phyloP scores from a whole-genome alignment of 2,797 vertebrate species.

The Scolopax bukidnonensis region DNA sequence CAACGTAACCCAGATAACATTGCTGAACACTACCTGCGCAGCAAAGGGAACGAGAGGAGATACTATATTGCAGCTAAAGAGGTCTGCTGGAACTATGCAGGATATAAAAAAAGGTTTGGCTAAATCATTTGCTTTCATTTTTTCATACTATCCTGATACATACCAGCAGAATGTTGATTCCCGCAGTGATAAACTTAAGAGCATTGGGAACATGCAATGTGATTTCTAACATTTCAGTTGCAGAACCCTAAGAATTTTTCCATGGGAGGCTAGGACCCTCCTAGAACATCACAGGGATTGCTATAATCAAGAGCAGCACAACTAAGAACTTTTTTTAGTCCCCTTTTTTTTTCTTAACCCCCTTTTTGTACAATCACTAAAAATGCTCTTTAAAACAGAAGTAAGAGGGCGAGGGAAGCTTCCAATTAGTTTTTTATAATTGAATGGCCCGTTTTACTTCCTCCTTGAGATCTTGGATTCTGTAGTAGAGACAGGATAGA shows the following conservation, averaged over 20 bases:
- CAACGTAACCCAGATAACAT: slow-evolving; percentile 79
- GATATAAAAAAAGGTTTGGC: slow-evolving; percentile 82
- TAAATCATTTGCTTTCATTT: not conserved
- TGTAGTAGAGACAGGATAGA: not conserved
- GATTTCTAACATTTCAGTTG: not conserved
- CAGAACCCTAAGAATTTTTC: not conserved
- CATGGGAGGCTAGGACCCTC: fast-evolving
- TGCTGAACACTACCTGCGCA: slow-evolving; percentile 82
- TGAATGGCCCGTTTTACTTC: not conserved
- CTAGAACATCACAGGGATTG: not conserved
- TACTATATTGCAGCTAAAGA: slow-evolving; percentile 94
- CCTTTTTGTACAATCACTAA: not conserved
- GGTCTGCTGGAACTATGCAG: slow-evolving; percentile 89
- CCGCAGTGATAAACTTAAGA: not conserved
- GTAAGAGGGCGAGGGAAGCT: not conserved
- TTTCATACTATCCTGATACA: not conserved
- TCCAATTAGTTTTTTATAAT: not conserved
- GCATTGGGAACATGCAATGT: not conserved
- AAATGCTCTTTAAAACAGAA: not conserved
- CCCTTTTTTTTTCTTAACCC: not conserved
- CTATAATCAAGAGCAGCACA: not conserved
- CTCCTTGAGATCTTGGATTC: not conserved
- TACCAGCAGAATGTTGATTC: not conserved
- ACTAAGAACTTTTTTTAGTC: not conserved
- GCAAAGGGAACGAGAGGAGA: slow-evolving; percentile 78